Conservation (phyloP, 2,113 vertebrate species). For the Orthonyx spaldingii region DNA sequence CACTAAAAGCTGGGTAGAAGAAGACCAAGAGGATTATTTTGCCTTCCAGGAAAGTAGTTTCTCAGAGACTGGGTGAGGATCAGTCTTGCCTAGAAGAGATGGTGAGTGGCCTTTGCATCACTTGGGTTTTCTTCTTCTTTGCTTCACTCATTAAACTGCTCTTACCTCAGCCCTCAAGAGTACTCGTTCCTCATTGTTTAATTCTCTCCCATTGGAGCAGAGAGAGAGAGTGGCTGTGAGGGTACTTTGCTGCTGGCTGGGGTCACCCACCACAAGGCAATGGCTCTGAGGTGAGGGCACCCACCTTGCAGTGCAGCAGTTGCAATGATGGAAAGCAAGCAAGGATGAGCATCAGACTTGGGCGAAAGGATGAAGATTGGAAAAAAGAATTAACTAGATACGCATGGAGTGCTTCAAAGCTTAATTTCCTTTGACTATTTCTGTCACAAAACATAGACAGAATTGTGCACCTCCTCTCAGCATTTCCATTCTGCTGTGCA, state of each 20-base stretch:
- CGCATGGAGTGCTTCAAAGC: not conserved
- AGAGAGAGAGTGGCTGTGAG: not conserved
- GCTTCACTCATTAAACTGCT: not conserved
- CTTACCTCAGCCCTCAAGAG: not conserved
- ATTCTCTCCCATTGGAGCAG: not conserved
- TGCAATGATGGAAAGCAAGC: not conserved
- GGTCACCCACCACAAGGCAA: not conserved
- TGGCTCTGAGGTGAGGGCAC: not conserved
- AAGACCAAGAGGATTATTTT: not conserved
- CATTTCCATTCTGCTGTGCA: not conserved
- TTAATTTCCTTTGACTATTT: not conserved
- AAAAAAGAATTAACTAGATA: not conserved
- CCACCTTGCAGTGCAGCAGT: not conserved
- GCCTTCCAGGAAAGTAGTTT: not conserved
- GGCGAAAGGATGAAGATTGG: not conserved
- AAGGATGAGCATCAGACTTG: not conserved
- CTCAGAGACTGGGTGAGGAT: not conserved
- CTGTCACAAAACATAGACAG: not conserved
- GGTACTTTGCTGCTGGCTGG: not conserved
- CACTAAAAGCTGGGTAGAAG: not conserved
- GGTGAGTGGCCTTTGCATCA: not conserved
- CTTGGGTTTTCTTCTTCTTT: not conserved
- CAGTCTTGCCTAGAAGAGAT: not conserved
- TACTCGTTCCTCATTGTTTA: not conserved
- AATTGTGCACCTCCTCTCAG: not conserved